Base-by-base conservation (phyloP, 1,140 invertebrate species). In the Neodiprion pinetum region DNA sequence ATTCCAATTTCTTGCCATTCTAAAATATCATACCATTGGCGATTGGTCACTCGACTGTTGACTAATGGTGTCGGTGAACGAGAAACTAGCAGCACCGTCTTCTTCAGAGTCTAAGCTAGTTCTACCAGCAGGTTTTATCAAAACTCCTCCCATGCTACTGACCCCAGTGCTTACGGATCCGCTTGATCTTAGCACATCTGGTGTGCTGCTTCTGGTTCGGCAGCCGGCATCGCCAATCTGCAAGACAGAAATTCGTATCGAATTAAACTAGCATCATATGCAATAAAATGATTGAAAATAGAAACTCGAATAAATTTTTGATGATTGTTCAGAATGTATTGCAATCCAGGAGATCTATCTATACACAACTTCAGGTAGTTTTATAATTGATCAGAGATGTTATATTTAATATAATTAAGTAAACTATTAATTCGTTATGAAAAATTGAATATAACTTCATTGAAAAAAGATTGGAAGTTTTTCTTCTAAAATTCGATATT, bases 1-100 rank as follows among this genome's bases (percentile, higher is more conserved):
- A 2, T 40, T 40, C 28, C 1, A 40, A 40, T 40, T 40, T 40
- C 28, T 40, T 5, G 47, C 50, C 12, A 74, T 21, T 23, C 61
- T 17, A 12, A 61, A 17, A 14, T 8, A 5, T 89, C 90, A 91
- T 89, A 94, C 94, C 90, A 94, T 91, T 72, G 94, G 93, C 74
- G 93, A 94, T 79, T 93, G 89, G 75, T 84, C 81, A 68, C 77
- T 72, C 73, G 83, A 77, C 76, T 77, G 82, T 48, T 84, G 85
- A 74, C 83, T 79, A 70, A 88, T 78, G 72, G 80, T 84, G 73
- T 85, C 84, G 7, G 70, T 70, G 9, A 72, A 68, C 14, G 73
- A 74, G 40, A 68, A 21, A 70, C 23, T 70, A n/a, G 48, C 49
- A 53, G 12, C 47, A 14, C 50, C 40, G 0, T 87, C 85, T 72